These are phyloP conservation scores for Psittacula cyanocephala DNA, from an alignment of 2,113 vertebrate genomes.

Conservation along the genomic window DNA sequence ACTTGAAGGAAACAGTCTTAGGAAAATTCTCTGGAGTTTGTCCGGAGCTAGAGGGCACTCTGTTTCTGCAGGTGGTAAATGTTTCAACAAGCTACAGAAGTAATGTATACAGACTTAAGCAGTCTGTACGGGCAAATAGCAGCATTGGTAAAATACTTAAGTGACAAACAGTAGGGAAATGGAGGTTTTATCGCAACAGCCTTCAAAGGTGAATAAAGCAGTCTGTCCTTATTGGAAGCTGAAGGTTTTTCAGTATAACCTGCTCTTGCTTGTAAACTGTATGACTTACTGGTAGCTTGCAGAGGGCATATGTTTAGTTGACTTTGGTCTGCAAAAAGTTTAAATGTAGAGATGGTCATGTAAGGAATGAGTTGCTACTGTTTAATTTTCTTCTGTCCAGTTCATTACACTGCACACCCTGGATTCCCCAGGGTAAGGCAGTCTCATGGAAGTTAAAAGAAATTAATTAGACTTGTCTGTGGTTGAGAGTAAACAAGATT, in stretches of 20 bases:
- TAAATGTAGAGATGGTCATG: not conserved
- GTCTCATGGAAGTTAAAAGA: not conserved
- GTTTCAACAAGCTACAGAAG: not conserved
- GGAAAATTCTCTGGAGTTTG: not conserved
- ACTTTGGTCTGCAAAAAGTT: not conserved
- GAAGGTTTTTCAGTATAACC: not conserved
- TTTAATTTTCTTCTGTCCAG: not conserved
- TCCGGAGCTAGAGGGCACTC: not conserved
- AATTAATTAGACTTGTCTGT: slow-evolving; percentile 25
- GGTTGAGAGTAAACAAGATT: slow-evolving; percentile 22
- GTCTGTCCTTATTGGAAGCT: not conserved
- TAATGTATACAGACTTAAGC: not conserved
- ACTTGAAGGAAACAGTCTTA: not conserved
- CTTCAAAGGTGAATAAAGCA: not conserved
- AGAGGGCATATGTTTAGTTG: not conserved
- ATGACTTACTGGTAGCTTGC: not conserved
- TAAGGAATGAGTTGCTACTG: not conserved
- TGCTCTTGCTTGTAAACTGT: not conserved
- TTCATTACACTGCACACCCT: not conserved
- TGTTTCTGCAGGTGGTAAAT: not conserved
- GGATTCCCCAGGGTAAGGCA: not conserved
- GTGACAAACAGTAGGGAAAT: not conserved
- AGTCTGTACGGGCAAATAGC: not conserved
- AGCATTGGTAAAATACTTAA: not conserved
- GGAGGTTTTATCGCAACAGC: not conserved